Conservation (phyloP, 2,888 invertebrate genomes). For the Pyrrhosoma nymphula region DNA sequence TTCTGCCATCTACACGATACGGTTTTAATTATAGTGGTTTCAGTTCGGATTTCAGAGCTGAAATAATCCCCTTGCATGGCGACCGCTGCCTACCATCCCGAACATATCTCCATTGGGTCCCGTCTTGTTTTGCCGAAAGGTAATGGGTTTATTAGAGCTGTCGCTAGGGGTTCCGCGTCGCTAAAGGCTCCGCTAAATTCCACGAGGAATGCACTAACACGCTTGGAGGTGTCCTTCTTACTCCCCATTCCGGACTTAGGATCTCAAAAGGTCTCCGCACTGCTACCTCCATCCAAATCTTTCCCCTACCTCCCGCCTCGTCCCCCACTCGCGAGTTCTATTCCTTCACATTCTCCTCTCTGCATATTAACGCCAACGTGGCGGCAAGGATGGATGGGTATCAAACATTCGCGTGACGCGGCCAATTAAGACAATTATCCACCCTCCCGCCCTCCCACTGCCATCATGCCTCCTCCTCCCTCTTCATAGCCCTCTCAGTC, state of each 20-base stretch:
- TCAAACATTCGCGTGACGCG: slow-evolving; percentile 9
- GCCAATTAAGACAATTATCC: not conserved
- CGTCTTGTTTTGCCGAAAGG: no score
- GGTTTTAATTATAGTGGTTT: no score
- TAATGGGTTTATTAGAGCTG: no score
- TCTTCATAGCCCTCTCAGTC: not conserved
- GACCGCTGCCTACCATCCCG: no score
- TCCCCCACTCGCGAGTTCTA: not conserved
- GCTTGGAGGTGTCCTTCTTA: not conserved
- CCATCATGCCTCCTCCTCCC: not conserved
- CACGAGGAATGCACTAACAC: not conserved
- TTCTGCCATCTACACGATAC: no score
- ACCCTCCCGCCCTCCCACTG: not conserved
- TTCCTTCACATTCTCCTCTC: not conserved
- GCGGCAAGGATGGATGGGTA: not conserved
- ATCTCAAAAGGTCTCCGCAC: not conserved
- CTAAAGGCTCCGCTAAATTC: not conserved
- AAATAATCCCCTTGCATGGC: no score
- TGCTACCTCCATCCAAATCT: not conserved
- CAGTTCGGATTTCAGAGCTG: no score
- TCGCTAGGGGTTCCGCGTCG: not conserved
- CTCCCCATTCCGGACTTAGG: not conserved
- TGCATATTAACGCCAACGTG: not conserved
- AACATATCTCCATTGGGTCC: no score
- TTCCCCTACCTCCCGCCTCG: not conserved